phyloP scores from a whole-genome alignment of 2,113 vertebrate genomes.

The Panthera leo region DNA sequence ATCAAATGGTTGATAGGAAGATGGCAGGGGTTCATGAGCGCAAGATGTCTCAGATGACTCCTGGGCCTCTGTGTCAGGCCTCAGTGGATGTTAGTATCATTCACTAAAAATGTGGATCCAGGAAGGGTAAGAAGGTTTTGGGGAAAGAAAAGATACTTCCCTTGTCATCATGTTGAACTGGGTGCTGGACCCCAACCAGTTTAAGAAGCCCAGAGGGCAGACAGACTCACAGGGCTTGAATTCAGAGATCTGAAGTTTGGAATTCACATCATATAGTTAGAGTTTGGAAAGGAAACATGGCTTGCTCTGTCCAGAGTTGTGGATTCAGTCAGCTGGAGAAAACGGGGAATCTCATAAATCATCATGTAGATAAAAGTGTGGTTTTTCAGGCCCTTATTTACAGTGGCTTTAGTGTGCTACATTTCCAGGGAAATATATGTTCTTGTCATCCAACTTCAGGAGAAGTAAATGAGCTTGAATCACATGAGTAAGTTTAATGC shows the following conservation, averaged over 20 bases:
- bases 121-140: background rate
- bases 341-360: constrained; percentile 79
- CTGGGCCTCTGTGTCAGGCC: background rate
- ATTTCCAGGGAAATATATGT: constrained; percentile 85
- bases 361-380: constrained; percentile 81
- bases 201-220: background rate
- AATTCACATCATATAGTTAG: constrained; percentile 58
- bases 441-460: constrained; percentile 85
- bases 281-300: background rate
- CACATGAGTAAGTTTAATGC: constrained; percentile 85
- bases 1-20: background rate
- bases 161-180: background rate
- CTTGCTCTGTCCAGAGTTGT: background rate
- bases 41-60: background rate
- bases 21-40: background rate
- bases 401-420: constrained; percentile 82
- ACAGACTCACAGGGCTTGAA: background rate
- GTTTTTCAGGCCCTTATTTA: constrained; percentile 85
- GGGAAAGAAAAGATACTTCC: background rate
- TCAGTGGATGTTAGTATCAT: background rate
- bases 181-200: background rate
- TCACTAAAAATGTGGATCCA: background rate
- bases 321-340: constrained; percentile 76
- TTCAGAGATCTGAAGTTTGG: background rate
- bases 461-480: constrained; percentile 86